Evolutionary conservation across 2,888 invertebrate species (phyloP), one percentile per base, ranked within the genome.

Genomic region (Schizotus pectinicornis): DNA sequence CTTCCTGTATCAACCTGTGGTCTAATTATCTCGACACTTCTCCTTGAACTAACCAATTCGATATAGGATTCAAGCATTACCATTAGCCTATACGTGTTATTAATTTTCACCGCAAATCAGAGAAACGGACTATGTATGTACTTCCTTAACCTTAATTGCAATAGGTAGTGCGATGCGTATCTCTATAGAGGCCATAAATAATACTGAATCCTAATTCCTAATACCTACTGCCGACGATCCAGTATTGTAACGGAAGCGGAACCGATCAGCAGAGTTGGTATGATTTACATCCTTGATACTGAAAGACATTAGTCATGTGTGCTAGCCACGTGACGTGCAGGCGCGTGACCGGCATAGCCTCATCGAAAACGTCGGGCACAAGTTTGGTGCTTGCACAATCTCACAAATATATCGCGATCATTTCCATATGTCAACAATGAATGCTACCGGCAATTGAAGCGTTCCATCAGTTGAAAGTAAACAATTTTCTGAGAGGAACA

Each of bases 221-320:
- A 37, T 52, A 52, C 35, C 41, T 52, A 52, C 43, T 7, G 31
- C 57, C 56, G 57, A 46, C 57, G 52, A 57, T 57, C 57, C 47
- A 34, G 47, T 50, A 50, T 49, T 59, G 59, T 49, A 54, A 58
- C 60, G 60, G 62, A 60, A 61, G 38, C 64, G 59, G 54, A 53
- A 60, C 59, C 62, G 63, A 65, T 65, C 65, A 55, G 58, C 38
- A 50, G 62, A 56, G 58, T 50, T 51, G 48, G 53, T 62, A 63
- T 67, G 67, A 67, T 67, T 67, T 67, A 67, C 67, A 67, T 65
- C 59, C 60, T 57, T 67, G 67, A 67, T 67, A 65, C 63, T 45
- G 38, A 65, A 67, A 67, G 65, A 65, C 67, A 67, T 67, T 65
- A 67, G 65, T 67, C 67, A 67, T 67, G 59, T 67, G 64, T 59